Evolutionary conservation across 2,797 vertebrate species (phyloP).

Genomic region (Neolamprologus multifasciatus): DNA sequence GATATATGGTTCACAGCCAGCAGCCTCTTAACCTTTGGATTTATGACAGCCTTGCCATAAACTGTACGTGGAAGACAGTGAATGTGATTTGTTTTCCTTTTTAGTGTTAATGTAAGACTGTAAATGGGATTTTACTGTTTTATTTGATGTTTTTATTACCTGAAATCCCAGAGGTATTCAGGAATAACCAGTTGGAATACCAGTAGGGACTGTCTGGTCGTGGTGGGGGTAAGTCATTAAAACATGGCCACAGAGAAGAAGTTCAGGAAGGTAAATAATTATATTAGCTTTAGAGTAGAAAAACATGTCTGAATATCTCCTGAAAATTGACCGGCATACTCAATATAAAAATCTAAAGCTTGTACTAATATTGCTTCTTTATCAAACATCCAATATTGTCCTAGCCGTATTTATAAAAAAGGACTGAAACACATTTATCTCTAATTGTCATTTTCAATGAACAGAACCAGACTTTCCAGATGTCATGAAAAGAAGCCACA

Average conservation of each 20-base stretch:
- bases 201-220: background rate
- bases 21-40: conserved; percentile 2
- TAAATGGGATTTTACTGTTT: conserved; percentile 16
- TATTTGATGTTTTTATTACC: conserved; percentile 14
- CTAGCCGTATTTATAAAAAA: background rate
- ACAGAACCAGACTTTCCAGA: conserved; percentile 10
- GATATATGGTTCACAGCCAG: background rate
- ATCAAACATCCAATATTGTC: background rate
- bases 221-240: background rate
- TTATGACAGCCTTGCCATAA: background rate
- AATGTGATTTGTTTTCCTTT: conserved; percentile 1
- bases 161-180: background rate
- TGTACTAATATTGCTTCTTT: background rate
- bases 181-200: background rate
- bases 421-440: background rate
- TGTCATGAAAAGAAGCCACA: conserved; percentile 25
- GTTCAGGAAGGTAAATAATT: background rate
- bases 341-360: background rate
- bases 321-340: background rate
- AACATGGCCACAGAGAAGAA: background rate
- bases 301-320: background rate
- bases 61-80: background rate
- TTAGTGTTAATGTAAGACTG: conserved; percentile 1
- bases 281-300: background rate
- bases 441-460: conserved; percentile 18